Evolutionary conservation across 2,797 vertebrate genomes (phyloP), one percentile per base, ranked within the genome.

Genomic region (Pipistrellus kuhlii): DNA sequence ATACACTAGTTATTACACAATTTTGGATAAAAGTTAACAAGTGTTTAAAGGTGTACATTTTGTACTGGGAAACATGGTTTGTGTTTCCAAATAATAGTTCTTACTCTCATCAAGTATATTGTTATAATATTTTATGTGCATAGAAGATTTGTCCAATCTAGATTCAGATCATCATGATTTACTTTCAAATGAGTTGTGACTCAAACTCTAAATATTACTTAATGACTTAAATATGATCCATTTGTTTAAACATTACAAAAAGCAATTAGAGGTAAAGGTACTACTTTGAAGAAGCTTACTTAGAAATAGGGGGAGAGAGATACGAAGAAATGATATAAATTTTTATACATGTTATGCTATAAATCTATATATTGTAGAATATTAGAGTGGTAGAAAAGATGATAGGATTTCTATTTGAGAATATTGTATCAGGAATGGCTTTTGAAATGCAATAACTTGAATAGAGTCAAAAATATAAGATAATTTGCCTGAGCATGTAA

Each of bases 111-210:
- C 21, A 76, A 46, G 12, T 44, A 32, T 76, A 8, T 27, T 7
- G 13, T 76, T 71, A 35, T 8, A 90, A 17, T 90, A 72, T 81
- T 92, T 91, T 83, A 77, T n/a, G 55, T 83, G 9, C 18, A 57
- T 20, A 62, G 64, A 82, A 76, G 30, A 69, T 71, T 57, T 83
- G 5, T 8, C 23, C 35, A 25, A 27, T 78, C 71, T 86, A 72
- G 23, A 32, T 51, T 35, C 53, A 30, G 11, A 57, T 53, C n/a
- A 32, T 15, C 5, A 35, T 59, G 1, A 51, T 48, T 91, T 72
- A 78, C 2, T 76, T 80, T 85, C 35, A 64, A 64, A 1, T 44
- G 13, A 93, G 15, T 38, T 72, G 14, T 25, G 38, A 64, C 4
- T 62, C 3, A 66, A 38, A 0, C 1, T 83, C 35, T 95, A 78